phyloP scores from a whole-genome alignment of 2,888 invertebrate species.

The Rhodophaea formosa region DNA sequence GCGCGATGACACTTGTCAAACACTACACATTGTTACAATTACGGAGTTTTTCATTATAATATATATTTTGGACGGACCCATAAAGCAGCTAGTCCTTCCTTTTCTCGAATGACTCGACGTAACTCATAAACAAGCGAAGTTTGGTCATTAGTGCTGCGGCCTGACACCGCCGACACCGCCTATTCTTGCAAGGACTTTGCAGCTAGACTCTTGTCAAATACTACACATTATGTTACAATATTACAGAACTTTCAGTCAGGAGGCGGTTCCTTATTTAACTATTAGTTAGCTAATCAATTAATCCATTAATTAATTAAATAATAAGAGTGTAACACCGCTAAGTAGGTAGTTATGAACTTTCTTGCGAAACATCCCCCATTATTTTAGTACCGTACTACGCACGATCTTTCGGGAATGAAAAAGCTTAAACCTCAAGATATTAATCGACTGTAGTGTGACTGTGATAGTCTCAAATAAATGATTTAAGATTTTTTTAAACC shows the following conservation, averaged over 20 bases:
- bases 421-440: too few relatives aligned
- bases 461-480: too few relatives aligned
- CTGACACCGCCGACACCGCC: not conserved
- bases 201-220: not conserved
- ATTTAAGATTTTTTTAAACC: too few relatives aligned
- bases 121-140: conserved; percentile 26
- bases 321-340: not conserved
- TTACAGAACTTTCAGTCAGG: too few relatives aligned
- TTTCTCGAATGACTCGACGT: conserved; percentile 15
- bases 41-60: too few relatives aligned
- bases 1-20: not conserved
- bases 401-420: too few relatives aligned
- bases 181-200: not conserved
- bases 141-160: conserved; percentile 19
- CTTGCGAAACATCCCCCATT: not conserved
- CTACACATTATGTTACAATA: not conserved
- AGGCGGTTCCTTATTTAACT: too few relatives aligned
- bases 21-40: not conserved
- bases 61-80: too few relatives aligned
- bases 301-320: too few relatives aligned
- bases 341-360: not conserved
- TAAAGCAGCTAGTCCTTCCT: conserved; percentile 4
- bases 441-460: too few relatives aligned
- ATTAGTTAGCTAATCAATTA: too few relatives aligned
- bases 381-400: not conserved